Percentiles rank a stretch among this genome's conserved stretches.
Conservation (phyloP, 2,113 vertebrate species). For the Heterotis niloticus region DNA sequence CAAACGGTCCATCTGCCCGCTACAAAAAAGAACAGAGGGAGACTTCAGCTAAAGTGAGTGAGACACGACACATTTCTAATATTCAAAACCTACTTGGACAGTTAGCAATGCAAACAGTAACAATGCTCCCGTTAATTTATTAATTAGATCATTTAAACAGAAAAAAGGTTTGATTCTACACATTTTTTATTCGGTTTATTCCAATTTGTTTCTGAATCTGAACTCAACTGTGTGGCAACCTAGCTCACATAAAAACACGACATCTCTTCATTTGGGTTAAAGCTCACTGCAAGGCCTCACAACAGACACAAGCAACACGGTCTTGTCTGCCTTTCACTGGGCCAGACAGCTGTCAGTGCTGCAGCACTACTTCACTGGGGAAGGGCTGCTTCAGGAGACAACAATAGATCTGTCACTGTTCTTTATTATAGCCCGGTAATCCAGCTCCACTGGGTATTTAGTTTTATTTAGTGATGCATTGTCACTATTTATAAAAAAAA, state of each 20-base stretch:
- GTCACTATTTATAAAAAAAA: slow-evolving; percentile 26
- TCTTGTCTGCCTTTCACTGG: slow-evolving; percentile 17
- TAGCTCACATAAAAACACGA: not conserved
- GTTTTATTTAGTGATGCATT: slow-evolving; percentile 32
- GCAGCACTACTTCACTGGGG: slow-evolving; percentile 4
- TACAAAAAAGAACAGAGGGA: slow-evolving; percentile 42
- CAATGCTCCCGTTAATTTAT: not conserved
- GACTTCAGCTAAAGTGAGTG: not conserved
- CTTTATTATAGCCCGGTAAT: slow-evolving; percentile 19
- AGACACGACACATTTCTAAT: not conserved
- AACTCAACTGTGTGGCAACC: not conserved
- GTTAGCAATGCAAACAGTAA: not conserved
- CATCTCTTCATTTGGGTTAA: not conserved
- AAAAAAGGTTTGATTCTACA: not conserved
- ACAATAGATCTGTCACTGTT: slow-evolving; percentile 14
- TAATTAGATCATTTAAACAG: not conserved
- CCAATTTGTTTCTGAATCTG: slow-evolving; percentile 14
- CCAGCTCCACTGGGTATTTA: slow-evolving; percentile 24
- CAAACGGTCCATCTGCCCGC: slow-evolving; percentile 84
- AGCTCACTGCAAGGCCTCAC: not conserved
- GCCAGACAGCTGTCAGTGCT: slow-evolving; percentile 27
- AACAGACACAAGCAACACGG: not conserved
- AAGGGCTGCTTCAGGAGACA: not conserved
- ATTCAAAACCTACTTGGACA: slow-evolving; percentile 1
- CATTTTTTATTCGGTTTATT: slow-evolving; percentile 6